phyloP scores from a whole-genome alignment of 2,113 vertebrate genomes.

The Rhinichthys klamathensis region DNA sequence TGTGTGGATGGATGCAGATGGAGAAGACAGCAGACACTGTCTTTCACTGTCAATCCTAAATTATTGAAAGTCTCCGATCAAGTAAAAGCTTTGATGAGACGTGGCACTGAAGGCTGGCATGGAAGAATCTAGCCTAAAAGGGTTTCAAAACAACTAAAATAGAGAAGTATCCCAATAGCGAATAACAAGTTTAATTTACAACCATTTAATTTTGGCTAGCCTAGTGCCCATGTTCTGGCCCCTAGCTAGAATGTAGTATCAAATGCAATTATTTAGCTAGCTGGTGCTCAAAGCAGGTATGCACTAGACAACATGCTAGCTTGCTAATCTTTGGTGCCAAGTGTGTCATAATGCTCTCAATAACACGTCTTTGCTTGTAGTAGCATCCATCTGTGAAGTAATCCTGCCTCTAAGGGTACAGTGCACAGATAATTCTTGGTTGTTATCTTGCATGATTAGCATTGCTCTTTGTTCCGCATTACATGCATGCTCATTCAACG shows the following conservation, averaged over 20 bases:
- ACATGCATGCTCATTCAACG: conserved; percentile 3
- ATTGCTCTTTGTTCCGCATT: conserved; percentile 32
- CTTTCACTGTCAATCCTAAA: conserved; percentile 46
- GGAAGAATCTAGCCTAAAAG: neutral
- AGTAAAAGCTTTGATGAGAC: conserved; percentile 36
- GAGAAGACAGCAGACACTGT: conserved; percentile 45
- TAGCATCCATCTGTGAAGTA: conserved; percentile 21
- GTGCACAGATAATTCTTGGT: conserved; percentile 37
- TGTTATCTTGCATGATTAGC: conserved; percentile 38
- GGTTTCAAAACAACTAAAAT: neutral
- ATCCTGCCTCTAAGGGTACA: conserved; percentile 40
- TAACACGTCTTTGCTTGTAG: neutral
- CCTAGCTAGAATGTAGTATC: conserved; percentile 15
- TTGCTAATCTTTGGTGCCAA: conserved; percentile 18
- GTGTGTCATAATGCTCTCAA: conserved; percentile 7
- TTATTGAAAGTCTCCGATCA: conserved; percentile 44
- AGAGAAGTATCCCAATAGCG: too few relatives aligned
- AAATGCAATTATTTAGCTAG: conserved; percentile 19
- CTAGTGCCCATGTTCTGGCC: neutral
- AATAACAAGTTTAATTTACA: neutral
- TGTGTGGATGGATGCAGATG: conserved; percentile 52
- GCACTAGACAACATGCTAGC: neutral
- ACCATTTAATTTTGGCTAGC: neutral
- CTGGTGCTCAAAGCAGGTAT: neutral
- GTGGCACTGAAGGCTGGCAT: conserved; percentile 4